Conservation (phyloP, 1,140 invertebrate species). For the Hetaerina americana region DNA sequence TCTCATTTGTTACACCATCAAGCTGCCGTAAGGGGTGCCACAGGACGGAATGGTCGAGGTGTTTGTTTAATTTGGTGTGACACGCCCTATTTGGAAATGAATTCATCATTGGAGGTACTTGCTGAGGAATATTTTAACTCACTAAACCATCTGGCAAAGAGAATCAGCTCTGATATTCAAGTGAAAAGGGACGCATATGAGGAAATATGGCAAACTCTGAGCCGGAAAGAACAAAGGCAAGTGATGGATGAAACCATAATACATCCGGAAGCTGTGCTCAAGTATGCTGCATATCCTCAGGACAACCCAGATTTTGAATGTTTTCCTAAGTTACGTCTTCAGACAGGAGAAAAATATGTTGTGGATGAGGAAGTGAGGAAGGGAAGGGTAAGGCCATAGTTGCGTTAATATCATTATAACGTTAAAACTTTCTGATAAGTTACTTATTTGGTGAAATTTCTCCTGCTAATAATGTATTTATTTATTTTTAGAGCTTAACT, state of each 20-base stretch:
- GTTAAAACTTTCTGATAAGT: not conserved
- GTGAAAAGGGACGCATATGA: constrained; percentile 53
- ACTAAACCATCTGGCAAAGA: constrained; percentile 49
- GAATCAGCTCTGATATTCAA: constrained; percentile 52
- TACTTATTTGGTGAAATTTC: not conserved
- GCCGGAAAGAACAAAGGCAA: constrained; percentile 51
- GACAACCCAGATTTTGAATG: constrained; percentile 26
- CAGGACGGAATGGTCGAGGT: not conserved
- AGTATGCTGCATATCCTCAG: constrained; percentile 38
- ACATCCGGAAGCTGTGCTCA: constrained; percentile 52
- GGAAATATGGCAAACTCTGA: constrained; percentile 51
- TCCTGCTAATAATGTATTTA: not conserved
- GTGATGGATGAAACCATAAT: constrained; percentile 63
- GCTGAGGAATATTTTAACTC: constrained; percentile 56
- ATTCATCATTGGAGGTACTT: not conserved
- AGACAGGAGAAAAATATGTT: constrained; percentile 38
- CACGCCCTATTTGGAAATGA: not conserved
- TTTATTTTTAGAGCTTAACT: not conserved
- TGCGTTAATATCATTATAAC: not conserved
- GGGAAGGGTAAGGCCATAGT: not conserved
- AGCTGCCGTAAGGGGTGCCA: not conserved
- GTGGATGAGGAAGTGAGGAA: constrained; percentile 33
- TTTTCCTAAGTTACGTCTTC: constrained; percentile 34
- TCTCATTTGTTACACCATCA: not conserved
- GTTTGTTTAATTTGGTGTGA: not conserved